Percentiles rank a stretch among this genome's conserved stretches.
Evolutionary conservation across 2,797 vertebrate genomes (phyloP).

Genomic region (Nannoperca obscura): DNA sequence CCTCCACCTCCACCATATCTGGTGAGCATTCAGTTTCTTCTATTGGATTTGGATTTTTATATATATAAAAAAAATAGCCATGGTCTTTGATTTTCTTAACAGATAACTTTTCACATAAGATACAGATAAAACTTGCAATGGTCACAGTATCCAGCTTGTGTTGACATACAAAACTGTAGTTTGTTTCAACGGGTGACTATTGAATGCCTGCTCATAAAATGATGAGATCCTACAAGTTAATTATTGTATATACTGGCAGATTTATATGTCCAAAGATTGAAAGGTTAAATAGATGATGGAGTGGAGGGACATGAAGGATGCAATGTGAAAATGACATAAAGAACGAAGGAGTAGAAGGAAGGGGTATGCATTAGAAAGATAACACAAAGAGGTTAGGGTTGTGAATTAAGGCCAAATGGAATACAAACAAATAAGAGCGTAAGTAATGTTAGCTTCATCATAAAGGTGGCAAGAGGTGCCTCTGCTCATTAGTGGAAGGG

Average conservation of each 20-base stretch:
- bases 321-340: not conserved
- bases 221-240: not conserved
- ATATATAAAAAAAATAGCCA: no score
- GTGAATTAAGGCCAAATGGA: not conserved
- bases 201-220: not conserved
- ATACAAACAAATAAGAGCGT: conserved; percentile 11
- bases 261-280: not conserved
- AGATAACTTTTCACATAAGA: not conserved
- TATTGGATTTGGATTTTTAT: not conserved
- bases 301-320: not conserved
- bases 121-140: not conserved
- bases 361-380: not conserved
- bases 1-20: not conserved
- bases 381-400: conserved; percentile 5
- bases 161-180: not conserved
- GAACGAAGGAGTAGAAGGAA: no score
- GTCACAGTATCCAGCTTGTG: not conserved
- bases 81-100: not conserved
- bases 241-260: not conserved
- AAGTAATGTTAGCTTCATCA: not conserved
- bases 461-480: not conserved
- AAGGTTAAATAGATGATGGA: conserved; percentile 1
- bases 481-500: not conserved
- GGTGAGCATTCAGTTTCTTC: not conserved
- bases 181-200: not conserved